Percentiles rank a stretch among this genome's conserved stretches.
Evolutionary conservation across 2,113 vertebrate species (phyloP).

Genomic region (western clawed frog (Xenopus tropicalis)): UCB_Xtro_10.0 CM004446.2:98557001-98557500

Average conservation of each 20-base stretch:
- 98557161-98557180: conserved; percentile 27
- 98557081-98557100: too few relatives aligned
- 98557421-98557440: too few relatives aligned
- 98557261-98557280: conserved; percentile 36
- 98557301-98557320: conserved; percentile 21
- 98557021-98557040: too few relatives aligned
- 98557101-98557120: too few relatives aligned
- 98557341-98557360: background rate
- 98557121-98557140: background rate
- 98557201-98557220: conserved; percentile 39
- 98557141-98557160: background rate
- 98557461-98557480: too few relatives aligned
- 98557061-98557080: too few relatives aligned
- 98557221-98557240: conserved; percentile 41
- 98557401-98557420: too few relatives aligned
- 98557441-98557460: too few relatives aligned
- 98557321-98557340: background rate
- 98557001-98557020: too few relatives aligned
- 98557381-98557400: too few relatives aligned
- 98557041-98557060: too few relatives aligned
- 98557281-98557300: conserved; percentile 28
- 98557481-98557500: too few relatives aligned
- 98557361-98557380: background rate
- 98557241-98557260: conserved; percentile 45
- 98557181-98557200: conserved; percentile 26